These are phyloP conservation scores for Pachypanchax playfairii DNA, from an alignment of 2,113 vertebrate species.

Conservation along the genomic window DNA sequence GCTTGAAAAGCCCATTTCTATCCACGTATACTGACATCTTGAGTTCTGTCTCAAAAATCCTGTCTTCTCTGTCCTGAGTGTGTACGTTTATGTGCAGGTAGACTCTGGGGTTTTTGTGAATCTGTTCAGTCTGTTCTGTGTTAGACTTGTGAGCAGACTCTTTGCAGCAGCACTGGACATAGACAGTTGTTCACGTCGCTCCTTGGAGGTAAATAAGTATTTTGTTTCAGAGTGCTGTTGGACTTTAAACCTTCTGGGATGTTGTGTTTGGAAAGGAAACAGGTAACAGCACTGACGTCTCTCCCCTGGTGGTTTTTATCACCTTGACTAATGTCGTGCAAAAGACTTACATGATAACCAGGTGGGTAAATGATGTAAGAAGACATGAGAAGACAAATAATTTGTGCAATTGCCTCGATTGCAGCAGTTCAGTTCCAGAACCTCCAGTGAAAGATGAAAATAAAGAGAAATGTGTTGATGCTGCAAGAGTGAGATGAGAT, in stretches of 20 bases:
- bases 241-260: neutral
- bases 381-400: too few species aligned
- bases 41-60: neutral
- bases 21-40: neutral
- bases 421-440: too few species aligned
- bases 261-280: neutral
- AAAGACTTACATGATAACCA: neutral
- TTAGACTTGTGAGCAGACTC: neutral
- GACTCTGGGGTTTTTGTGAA: neutral
- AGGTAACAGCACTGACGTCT: neutral
- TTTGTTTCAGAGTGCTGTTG: neutral
- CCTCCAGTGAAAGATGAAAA: too few species aligned
- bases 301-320: neutral
- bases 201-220: neutral
- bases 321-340: neutral
- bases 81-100: neutral
- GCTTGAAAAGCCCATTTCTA: too few species aligned
- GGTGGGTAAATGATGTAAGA: neutral
- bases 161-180: neutral
- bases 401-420: too few species aligned
- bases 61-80: neutral
- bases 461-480: too few species aligned
- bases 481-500: too few species aligned
- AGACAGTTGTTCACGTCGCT: neutral
- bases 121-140: neutral